These are phyloP conservation scores for Otis tarda DNA, from an alignment of 2,113 vertebrate species.

Conservation along the genomic window DNA sequence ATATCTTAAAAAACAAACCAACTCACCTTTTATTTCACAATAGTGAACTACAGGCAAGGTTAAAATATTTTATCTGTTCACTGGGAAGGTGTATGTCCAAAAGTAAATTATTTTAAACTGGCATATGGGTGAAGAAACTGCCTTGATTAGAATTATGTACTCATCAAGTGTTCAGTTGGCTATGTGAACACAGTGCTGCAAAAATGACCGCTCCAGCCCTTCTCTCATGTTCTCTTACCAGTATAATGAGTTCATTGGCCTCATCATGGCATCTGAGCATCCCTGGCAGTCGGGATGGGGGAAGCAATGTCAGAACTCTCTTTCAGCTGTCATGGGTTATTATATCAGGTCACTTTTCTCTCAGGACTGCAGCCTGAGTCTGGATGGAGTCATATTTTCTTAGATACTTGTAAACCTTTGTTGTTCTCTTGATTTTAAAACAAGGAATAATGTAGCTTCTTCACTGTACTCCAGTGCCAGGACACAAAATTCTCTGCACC, in stretches of 20 bases:
- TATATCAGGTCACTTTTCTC: not conserved
- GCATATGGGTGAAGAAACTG: not conserved
- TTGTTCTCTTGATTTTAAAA: not conserved
- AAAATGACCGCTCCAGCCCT: not conserved
- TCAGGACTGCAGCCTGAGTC: not conserved
- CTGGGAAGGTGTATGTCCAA: not conserved
- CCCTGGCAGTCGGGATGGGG: not conserved
- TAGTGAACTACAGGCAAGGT: not conserved
- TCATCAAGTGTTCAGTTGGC: not conserved
- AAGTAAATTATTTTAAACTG: not conserved
- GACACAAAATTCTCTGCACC: not conserved
- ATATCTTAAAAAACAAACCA: not conserved
- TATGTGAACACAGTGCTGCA: not conserved
- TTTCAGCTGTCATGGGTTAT: not conserved
- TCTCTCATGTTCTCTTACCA: not conserved
- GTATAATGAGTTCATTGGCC: rapidly evolving
- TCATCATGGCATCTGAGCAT: not conserved
- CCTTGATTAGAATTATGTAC: not conserved
- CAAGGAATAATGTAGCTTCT: not conserved
- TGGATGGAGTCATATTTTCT: not conserved
- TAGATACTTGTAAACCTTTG: not conserved
- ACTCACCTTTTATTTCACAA: not conserved
- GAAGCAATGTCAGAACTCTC: not conserved
- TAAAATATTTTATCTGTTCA: not conserved
- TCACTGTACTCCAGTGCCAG: not conserved